phyloP scores from a whole-genome alignment of 2,888 invertebrate genomes.

The Melitaea athalia region DNA sequence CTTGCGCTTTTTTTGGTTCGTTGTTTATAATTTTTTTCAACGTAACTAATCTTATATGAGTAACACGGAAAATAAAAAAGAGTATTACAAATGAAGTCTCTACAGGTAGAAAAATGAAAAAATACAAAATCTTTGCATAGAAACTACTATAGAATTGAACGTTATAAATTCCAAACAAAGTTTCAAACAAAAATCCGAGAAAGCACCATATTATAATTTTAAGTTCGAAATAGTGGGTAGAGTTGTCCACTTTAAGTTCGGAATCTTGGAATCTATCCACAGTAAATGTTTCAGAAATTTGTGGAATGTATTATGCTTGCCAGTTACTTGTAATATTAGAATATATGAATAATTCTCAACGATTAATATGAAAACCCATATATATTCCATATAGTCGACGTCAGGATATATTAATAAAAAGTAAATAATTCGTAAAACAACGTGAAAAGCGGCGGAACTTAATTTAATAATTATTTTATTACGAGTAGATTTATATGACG shows the following conservation, averaged over 20 bases:
- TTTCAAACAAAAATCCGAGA: not conserved
- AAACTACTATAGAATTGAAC: not conserved
- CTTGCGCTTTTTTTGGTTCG: conserved; percentile 1
- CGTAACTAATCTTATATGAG: conserved; percentile 2
- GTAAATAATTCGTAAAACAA: not conserved
- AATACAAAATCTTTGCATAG: not conserved
- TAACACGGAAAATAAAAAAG: not conserved
- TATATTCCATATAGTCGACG: no score
- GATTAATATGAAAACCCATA: not conserved
- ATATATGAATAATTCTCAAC: not conserved
- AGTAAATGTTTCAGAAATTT: conserved; percentile 1
- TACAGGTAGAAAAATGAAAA: not conserved
- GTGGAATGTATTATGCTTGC: not conserved
- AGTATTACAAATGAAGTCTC: not conserved
- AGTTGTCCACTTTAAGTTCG: not conserved
- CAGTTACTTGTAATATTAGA: not conserved
- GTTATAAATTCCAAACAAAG: no score
- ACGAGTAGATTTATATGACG: not conserved
- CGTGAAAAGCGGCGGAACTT: not conserved
- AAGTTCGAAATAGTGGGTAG: conserved; percentile 6
- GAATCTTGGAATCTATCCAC: not conserved
- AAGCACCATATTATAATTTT: conserved; percentile 10
- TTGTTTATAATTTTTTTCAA: conserved; percentile 14
- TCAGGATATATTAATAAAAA: no score
- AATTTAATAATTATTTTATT: not conserved